A percentile compares a stretch with the other conserved stretches of the same genome.
These are phyloP conservation scores for Dicyrtomina minuta DNA, from an alignment of 2,888 invertebrate species.

Conservation along the genomic window DNA sequence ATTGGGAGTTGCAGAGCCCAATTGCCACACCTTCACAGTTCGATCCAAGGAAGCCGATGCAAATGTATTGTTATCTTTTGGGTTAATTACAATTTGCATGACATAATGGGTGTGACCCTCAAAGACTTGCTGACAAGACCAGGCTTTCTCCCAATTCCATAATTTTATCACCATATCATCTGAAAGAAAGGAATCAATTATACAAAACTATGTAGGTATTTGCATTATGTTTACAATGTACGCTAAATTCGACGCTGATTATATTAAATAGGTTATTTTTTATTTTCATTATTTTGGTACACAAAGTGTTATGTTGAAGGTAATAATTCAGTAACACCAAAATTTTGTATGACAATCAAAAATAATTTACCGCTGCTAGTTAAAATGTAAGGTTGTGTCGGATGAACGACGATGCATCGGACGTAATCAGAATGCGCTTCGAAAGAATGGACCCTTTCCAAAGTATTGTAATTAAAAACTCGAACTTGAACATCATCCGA, in stretches of 20 bases:
- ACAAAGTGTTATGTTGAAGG: not conserved
- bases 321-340: not conserved
- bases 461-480: slow-evolving; percentile 97
- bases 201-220: no score
- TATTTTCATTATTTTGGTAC: not conserved
- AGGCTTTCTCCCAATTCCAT: slow-evolving; percentile 99
- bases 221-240: no score
- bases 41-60: slow-evolving; percentile 98
- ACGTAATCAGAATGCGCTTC: slow-evolving; percentile 99
- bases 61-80: slow-evolving; percentile 99
- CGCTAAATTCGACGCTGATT: no score
- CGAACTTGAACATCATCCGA: slow-evolving; percentile 95
- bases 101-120: slow-evolving; percentile 99
- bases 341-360: not conserved
- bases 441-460: slow-evolving; percentile 91
- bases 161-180: slow-evolving; percentile 98
- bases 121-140: slow-evolving; percentile 97
- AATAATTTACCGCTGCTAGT: slow-evolving; percentile 84
- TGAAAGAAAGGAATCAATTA: slow-evolving; percentile 57
- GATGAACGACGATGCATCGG: slow-evolving; percentile 93
- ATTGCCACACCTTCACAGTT: slow-evolving; percentile 97
- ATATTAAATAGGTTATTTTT: no score
- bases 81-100: slow-evolving; percentile 99
- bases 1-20: slow-evolving; percentile 95
- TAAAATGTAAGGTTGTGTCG: slow-evolving; percentile 93